phyloP scores from a whole-genome alignment of 2,888 invertebrate genomes.

The Dolichomitus sp. region DNA sequence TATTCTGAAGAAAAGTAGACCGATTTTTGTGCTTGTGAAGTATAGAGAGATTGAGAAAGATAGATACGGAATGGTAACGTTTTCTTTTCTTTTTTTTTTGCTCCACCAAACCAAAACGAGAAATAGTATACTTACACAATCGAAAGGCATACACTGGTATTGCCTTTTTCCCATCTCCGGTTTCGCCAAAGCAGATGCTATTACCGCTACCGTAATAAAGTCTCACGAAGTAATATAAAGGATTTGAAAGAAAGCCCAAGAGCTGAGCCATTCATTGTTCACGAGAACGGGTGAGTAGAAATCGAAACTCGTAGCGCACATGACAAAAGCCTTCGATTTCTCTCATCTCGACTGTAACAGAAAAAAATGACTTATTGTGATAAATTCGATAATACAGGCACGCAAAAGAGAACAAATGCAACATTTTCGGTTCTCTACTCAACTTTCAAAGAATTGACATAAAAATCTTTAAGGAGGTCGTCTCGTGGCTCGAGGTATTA shows the following conservation, averaged over 20 bases:
- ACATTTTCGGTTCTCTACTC: background rate
- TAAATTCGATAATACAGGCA: background rate
- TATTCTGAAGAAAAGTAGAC: background rate
- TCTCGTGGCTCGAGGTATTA: no score
- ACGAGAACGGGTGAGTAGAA: background rate
- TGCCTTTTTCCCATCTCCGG: slow-evolving; percentile 9
- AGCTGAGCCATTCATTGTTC: slow-evolving; percentile 13
- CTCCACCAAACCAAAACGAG: background rate
- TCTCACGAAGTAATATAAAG: slow-evolving; percentile 22
- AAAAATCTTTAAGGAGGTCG: no score
- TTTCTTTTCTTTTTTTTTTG: background rate
- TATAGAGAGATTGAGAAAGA: slow-evolving; percentile 7
- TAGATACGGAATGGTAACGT: background rate
- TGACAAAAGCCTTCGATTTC: background rate
- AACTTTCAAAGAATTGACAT: background rate
- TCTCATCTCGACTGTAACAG: background rate
- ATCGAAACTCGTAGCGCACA: background rate
- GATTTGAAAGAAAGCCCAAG: slow-evolving; percentile 9
- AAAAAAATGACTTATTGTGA: background rate
- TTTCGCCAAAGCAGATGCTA: background rate
- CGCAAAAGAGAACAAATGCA: background rate
- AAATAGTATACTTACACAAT: slow-evolving; percentile 1
- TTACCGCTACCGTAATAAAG: slow-evolving; percentile 15
- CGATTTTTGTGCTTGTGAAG: background rate
- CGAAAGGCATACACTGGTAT: background rate